These are phyloP conservation scores for Drosophila paramelanica DNA, from an alignment of 2,888 invertebrate genomes.

Conservation along the genomic window DNA sequence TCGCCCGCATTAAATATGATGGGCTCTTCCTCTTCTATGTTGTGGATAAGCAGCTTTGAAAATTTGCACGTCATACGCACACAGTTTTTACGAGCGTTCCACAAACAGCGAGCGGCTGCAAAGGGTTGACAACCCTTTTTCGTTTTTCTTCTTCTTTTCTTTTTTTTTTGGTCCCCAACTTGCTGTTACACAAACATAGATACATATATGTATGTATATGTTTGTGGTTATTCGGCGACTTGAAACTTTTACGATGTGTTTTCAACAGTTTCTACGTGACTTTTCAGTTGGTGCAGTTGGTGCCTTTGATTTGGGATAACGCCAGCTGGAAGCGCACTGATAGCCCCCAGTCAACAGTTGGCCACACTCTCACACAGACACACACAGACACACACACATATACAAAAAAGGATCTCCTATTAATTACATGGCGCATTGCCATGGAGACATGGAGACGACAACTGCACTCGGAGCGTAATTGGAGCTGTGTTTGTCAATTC, in stretches of 20 bases:
- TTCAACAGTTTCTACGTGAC: conserved; percentile 76
- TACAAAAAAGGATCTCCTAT: conserved; percentile 34
- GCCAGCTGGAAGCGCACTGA: conserved; percentile 40
- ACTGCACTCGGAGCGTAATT: conserved; percentile 2
- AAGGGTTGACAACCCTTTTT: conserved; percentile 49
- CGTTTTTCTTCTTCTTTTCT: not conserved
- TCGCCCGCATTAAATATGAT: conserved; percentile 56
- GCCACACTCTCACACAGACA: conserved; percentile 27
- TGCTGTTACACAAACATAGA: not conserved
- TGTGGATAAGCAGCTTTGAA: conserved; percentile 57
- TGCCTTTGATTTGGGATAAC: conserved; percentile 22
- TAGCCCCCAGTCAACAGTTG: conserved; percentile 71
- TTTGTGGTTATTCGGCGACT: conserved; percentile 34
- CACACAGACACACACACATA: no score
- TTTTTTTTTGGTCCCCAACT: not conserved
- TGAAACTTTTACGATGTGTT: conserved; percentile 73
- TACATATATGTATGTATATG: not conserved
- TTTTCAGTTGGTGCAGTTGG: conserved; percentile 65
- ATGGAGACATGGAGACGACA: conserved; percentile 27
- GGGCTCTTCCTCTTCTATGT: conserved; percentile 28
- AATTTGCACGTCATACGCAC: conserved; percentile 77
- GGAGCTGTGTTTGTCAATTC: conserved; percentile 2
- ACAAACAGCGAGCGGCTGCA: conserved; percentile 37
- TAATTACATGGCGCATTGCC: conserved; percentile 67
- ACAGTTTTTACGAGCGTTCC: conserved; percentile 53